Conservation (phyloP, 2,888 invertebrate species). For the Herminia tarsipennalis region DNA sequence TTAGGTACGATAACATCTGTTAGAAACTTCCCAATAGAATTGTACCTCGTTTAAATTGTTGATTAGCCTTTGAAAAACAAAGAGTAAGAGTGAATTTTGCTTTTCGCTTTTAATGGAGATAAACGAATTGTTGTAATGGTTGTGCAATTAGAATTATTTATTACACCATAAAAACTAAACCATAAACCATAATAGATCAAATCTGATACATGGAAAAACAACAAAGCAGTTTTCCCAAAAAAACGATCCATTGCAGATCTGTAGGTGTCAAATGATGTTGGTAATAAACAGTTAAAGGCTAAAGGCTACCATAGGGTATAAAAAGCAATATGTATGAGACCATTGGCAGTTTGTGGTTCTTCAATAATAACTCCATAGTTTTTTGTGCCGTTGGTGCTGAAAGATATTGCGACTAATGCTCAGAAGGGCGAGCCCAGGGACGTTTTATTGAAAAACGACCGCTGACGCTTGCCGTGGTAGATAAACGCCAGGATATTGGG, state of each 20-base stretch:
- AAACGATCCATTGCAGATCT: too few species aligned
- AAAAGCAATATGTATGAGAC: conserved; percentile 34
- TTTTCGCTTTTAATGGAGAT: too few species aligned
- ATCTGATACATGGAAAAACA: too few species aligned
- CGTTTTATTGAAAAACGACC: conserved; percentile 77
- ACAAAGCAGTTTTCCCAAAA: too few species aligned
- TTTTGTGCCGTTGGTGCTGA: conserved; percentile 46
- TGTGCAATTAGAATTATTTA: too few species aligned
- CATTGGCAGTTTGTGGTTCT: conserved; percentile 33
- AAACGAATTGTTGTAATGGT: too few species aligned
- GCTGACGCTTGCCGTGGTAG: conserved; percentile 56
- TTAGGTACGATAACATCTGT: conserved; percentile 2
- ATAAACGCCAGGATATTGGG: conserved; percentile 60
- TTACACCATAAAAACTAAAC: too few species aligned
- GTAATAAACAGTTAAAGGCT: too few species aligned
- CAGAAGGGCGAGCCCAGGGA: conserved; percentile 55
- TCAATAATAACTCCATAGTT: conserved; percentile 41
- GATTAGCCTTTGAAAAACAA: background rate
- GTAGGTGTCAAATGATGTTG: too few species aligned
- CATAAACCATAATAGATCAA: too few species aligned
- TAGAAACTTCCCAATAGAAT: conserved; percentile 2
- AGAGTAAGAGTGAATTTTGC: background rate
- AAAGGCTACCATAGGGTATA: conserved; percentile 10
- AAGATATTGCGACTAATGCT: conserved; percentile 58
- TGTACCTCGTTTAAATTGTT: background rate